These are phyloP conservation scores for Calephelis virginiensis DNA, from an alignment of 1,140 invertebrate species.

Conservation along the genomic window DNA sequence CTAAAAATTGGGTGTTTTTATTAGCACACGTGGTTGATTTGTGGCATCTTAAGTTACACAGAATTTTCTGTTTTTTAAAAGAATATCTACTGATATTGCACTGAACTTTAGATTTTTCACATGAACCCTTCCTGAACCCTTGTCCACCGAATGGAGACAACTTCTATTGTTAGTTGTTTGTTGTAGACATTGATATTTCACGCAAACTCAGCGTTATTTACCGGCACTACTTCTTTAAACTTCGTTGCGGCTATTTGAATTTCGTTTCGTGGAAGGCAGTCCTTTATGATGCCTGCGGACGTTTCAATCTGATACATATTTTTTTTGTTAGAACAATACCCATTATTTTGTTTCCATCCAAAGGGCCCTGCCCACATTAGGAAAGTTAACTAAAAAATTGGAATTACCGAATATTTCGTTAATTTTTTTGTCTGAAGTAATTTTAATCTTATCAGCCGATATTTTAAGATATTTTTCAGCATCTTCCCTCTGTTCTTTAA, in stretches of 20 bases:
- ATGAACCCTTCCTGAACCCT: background rate
- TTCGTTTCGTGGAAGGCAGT: background rate
- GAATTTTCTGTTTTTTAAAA: background rate
- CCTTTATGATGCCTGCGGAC: background rate
- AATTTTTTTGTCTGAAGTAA: too few species aligned
- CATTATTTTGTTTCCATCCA: background rate
- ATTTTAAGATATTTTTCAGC: too few species aligned
- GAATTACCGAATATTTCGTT: too few species aligned
- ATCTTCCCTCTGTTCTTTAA: too few species aligned
- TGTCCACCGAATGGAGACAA: background rate
- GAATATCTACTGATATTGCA: background rate
- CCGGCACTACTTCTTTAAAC: background rate
- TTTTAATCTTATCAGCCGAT: too few species aligned
- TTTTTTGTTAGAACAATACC: constrained; percentile 1
- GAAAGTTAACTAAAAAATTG: too few species aligned
- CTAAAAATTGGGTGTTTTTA: background rate
- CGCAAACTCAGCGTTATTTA: background rate
- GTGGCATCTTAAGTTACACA: background rate
- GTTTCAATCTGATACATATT: too few species aligned
- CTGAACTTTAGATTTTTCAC: too few species aligned
- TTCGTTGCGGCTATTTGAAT: background rate
- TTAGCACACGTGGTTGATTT: background rate
- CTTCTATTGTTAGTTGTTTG: too few species aligned
- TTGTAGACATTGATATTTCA: background rate
- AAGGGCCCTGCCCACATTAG: too few species aligned